Evolutionary conservation across 2,797 vertebrate genomes (phyloP).

Genomic region (Aulostomus chinensis): DNA sequence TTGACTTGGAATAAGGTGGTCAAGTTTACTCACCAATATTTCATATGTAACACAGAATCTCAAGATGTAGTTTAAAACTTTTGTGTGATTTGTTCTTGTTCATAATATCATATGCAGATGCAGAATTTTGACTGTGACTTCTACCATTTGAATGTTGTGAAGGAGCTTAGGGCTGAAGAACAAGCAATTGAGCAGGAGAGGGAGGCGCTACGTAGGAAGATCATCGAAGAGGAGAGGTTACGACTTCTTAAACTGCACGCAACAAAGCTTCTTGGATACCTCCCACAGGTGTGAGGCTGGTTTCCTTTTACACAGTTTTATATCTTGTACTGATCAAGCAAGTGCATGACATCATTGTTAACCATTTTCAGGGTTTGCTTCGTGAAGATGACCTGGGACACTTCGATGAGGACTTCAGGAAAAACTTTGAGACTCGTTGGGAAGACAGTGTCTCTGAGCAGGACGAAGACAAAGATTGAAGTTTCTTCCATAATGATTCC

Average conservation of each 20-base stretch:
- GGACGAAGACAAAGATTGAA: too few species aligned
- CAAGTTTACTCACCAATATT: too few species aligned
- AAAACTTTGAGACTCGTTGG: slow-evolving; percentile 78
- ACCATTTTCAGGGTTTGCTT: slow-evolving; percentile 85
- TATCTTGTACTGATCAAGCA: background rate
- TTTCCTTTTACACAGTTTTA: background rate
- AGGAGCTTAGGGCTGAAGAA: slow-evolving; percentile 88
- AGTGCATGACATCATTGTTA: background rate
- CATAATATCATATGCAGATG: too few species aligned
- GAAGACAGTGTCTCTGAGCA: too few species aligned
- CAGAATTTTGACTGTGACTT: too few species aligned
- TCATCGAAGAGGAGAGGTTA: slow-evolving; percentile 93
- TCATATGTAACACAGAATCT: too few species aligned
- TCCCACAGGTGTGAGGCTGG: slow-evolving; percentile 84
- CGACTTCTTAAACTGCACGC: slow-evolving; percentile 89
- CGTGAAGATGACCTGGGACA: slow-evolving; percentile 86
- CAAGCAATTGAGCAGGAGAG: slow-evolving; percentile 77
- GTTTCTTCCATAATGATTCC: too few species aligned
- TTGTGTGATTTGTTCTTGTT: too few species aligned
- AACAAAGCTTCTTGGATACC: slow-evolving; percentile 86
- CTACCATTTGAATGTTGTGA: slow-evolving; percentile 17
- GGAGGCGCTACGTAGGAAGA: slow-evolving; percentile 76
- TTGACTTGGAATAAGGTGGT: too few species aligned
- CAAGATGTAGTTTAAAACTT: too few species aligned
- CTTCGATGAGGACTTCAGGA: slow-evolving; percentile 89